phyloP scores from a whole-genome alignment of 2,797 vertebrate species.

The Argya squamiceps region DNA sequence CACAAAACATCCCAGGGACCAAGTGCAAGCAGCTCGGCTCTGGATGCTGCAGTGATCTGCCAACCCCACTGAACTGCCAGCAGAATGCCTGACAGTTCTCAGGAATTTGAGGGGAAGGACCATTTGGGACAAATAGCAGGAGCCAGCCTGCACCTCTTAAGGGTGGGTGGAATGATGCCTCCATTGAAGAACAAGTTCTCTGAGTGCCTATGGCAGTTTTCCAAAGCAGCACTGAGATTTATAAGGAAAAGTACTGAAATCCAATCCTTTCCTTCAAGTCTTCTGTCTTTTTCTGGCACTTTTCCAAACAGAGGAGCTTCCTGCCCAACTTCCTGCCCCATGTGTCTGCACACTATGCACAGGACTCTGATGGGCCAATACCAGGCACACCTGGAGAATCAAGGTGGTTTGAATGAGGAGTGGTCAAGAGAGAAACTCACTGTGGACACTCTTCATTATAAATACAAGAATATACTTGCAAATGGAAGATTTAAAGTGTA shows the following conservation, averaged over 20 bases:
- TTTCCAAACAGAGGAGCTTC: conserved; percentile 14
- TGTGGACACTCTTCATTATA: neutral
- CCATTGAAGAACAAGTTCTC: neutral
- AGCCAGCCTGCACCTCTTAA: neutral
- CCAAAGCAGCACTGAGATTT: conserved; percentile 26
- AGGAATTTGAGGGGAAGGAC: neutral
- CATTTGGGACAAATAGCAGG: neutral
- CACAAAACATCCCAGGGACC: neutral
- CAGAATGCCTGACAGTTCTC: neutral
- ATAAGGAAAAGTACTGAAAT: conserved; percentile 35
- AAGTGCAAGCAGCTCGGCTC: neutral
- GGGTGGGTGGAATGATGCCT: neutral
- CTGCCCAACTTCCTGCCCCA: neutral
- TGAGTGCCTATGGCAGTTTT: neutral
- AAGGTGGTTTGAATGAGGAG: neutral
- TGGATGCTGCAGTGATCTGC: neutral
- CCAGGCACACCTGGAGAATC: neutral
- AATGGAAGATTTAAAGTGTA: neutral
- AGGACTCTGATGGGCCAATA: rapidly evolving
- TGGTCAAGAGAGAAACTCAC: neutral
- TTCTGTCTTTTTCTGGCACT: conserved; percentile 28
- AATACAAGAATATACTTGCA: neutral
- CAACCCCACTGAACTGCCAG: neutral
- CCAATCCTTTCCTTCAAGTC: conserved; percentile 27
- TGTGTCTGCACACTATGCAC: neutral